Evolutionary conservation across 2,113 vertebrate genomes (phyloP).

Genomic region (Argyrosomus japonicus): DNA sequence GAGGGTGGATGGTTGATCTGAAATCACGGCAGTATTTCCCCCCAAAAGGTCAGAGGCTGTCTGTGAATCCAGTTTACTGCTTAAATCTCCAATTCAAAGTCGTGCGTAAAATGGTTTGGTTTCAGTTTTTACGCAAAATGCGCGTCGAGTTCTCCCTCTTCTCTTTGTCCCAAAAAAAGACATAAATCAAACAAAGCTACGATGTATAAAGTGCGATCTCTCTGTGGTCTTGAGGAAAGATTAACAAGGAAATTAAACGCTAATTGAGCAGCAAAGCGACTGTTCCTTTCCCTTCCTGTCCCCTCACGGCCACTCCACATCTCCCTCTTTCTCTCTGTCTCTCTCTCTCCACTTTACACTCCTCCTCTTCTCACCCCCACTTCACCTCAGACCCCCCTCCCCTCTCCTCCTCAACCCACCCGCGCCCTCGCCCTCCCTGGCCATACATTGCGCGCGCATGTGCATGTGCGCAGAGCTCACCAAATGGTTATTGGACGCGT

Average conservation of each 20-base stretch:
- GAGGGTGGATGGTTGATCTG: background rate
- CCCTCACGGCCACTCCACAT: constrained; percentile 53
- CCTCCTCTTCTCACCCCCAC: constrained; percentile 69
- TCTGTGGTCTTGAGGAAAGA: constrained; percentile 13
- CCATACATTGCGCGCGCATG: constrained; percentile 48
- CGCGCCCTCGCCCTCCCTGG: constrained; percentile 16
- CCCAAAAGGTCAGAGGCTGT: background rate
- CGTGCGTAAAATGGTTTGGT: constrained; percentile 64
- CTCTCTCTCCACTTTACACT: constrained; percentile 45
- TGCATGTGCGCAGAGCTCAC: constrained; percentile 23
- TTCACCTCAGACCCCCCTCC: constrained; percentile 61
- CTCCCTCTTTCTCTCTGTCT: constrained; percentile 44
- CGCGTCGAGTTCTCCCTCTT: background rate
- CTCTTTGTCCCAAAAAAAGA: background rate
- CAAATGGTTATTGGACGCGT: background rate
- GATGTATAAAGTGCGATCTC: background rate
- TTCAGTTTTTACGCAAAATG: constrained; percentile 55
- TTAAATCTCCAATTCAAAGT: constrained; percentile 9
- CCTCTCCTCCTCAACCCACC: background rate
- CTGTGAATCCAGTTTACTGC: background rate
- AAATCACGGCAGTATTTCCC: background rate
- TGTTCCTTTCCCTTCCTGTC: constrained; percentile 43
- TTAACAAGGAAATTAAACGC: constrained; percentile 46
- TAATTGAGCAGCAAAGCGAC: constrained; percentile 53
- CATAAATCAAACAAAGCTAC: background rate